phyloP scores from a whole-genome alignment of 2,113 vertebrate genomes.

The Micromys minutus region DNA sequence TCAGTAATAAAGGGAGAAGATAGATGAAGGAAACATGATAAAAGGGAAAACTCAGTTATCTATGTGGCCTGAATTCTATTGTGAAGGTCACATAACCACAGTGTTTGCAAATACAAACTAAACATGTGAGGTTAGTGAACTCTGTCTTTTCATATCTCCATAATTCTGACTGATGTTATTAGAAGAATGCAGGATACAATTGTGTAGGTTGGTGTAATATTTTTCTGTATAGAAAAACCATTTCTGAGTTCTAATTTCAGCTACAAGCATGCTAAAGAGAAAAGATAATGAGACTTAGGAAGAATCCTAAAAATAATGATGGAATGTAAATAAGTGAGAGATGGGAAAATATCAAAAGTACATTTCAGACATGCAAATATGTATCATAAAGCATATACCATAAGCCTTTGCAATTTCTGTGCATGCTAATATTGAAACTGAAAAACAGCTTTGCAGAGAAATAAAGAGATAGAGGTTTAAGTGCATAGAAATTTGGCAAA shows the following conservation, averaged over 20 bases:
- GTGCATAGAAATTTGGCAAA: not conserved
- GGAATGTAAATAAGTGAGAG: not conserved
- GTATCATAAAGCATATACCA: not conserved
- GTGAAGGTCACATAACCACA: not conserved
- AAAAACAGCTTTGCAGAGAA: not conserved
- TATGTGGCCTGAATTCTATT: not conserved
- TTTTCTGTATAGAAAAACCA: not conserved
- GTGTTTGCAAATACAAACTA: not conserved
- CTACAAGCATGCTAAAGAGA: not conserved
- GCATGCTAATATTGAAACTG: not conserved
- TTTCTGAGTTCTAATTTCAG: not conserved
- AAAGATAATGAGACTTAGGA: not conserved
- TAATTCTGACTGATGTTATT: not conserved
- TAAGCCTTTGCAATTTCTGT: not conserved
- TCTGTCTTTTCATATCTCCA: not conserved
- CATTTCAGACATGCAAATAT: not conserved
- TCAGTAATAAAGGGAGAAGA: not conserved
- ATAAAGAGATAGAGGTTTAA: not conserved
- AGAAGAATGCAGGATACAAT: not conserved
- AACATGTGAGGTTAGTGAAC: not conserved
- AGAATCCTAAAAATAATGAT: not conserved
- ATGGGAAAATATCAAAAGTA: not conserved
- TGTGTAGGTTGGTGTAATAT: not conserved
- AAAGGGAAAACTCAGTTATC: not conserved
- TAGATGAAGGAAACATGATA: not conserved